Evolutionary conservation across 2,888 invertebrate species (phyloP).

Genomic region (Tetranychus truncatus): DNA sequence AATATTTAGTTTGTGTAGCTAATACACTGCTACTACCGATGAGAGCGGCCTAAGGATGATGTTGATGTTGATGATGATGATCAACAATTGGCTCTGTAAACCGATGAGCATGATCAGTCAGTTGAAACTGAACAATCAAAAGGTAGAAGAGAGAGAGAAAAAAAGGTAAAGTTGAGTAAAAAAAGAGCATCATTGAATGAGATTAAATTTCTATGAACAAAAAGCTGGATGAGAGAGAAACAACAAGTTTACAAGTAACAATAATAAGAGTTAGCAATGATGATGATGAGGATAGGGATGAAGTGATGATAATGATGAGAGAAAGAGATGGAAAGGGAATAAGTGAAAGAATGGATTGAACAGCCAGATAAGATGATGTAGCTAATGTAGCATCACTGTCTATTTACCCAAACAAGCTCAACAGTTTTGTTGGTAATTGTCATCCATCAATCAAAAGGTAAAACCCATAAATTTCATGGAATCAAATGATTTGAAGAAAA

Average conservation of each 20-base stretch:
- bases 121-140: slow-evolving; percentile 1
- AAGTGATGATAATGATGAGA: background rate
- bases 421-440: background rate
- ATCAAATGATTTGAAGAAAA: background rate
- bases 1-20: no score
- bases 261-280: background rate
- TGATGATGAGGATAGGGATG: background rate
- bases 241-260: background rate
- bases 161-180: background rate
- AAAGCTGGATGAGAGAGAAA: background rate
- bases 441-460: slow-evolving; percentile 1
- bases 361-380: no score
- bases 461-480: background rate
- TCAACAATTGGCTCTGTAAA: background rate
- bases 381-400: background rate
- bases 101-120: background rate
- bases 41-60: background rate
- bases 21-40: background rate
- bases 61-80: background rate
- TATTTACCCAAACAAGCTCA: background rate
- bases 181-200: background rate
- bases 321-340: no score
- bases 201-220: background rate
- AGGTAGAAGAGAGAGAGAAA: background rate
- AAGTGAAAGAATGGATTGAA: no score